Evolutionary conservation across 2,888 invertebrate genomes (phyloP).

Genomic region (Leptinotarsa peninsularis): DNA sequence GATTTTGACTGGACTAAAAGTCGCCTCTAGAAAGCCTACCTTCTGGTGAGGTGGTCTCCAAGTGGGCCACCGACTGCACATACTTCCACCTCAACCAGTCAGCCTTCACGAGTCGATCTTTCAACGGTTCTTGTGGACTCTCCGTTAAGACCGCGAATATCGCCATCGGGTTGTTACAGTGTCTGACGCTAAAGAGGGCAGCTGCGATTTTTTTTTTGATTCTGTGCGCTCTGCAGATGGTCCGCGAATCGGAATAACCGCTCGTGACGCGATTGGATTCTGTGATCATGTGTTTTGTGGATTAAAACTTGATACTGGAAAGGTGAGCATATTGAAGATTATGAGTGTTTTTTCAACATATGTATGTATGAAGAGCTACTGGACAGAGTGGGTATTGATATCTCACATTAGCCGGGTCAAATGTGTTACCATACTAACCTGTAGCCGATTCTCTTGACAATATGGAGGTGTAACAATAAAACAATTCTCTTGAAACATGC

Average conservation of each 20-base stretch:
- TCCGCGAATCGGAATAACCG: background rate
- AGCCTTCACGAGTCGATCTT: constrained; percentile 30
- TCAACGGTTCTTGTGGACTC: constrained; percentile 33
- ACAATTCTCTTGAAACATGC: too few relatives aligned
- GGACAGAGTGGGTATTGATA: too few relatives aligned
- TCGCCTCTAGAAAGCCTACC: constrained; percentile 40
- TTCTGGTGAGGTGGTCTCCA: constrained; percentile 35
- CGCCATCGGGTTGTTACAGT: constrained; percentile 2
- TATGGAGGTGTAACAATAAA: too few relatives aligned
- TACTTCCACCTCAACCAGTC: constrained; percentile 34
- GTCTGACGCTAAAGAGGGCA: background rate
- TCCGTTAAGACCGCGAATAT: constrained; percentile 18
- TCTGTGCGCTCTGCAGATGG: constrained; percentile 19
- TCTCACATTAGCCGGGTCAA: too few relatives aligned
- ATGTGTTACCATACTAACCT: too few relatives aligned
- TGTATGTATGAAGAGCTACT: background rate
- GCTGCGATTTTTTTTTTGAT: background rate
- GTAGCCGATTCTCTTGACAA: too few relatives aligned
- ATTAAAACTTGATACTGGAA: constrained; percentile 9
- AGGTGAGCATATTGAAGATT: constrained; percentile 1
- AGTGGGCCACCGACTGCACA: constrained; percentile 39
- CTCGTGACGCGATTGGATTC: constrained; percentile 13
- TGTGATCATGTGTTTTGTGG: constrained; percentile 24
- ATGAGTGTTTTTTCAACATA: background rate
- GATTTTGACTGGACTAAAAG: background rate